Evolutionary conservation across 2,113 vertebrate species (phyloP).

Genomic region (Mustela nigripes): DNA sequence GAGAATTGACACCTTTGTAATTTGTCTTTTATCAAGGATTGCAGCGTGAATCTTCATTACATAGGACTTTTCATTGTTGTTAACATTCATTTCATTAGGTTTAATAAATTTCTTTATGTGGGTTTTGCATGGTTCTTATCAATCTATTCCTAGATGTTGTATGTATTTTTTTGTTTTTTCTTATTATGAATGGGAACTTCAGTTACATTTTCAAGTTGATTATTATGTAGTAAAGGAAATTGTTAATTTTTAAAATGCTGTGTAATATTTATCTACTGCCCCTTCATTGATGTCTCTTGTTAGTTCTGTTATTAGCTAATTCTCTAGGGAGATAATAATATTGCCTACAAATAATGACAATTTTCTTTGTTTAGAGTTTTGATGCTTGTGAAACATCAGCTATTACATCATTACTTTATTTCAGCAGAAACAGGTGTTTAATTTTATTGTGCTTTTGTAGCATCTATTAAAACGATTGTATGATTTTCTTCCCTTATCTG

Average conservation of each 20-base stretch:
- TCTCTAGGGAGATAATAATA: neutral
- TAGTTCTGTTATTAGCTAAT: neutral
- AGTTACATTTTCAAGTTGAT: neutral
- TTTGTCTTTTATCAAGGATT: neutral
- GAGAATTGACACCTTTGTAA: neutral
- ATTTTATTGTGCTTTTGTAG: neutral
- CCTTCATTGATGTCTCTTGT: neutral
- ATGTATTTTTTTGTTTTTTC: neutral
- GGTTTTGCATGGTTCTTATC: neutral
- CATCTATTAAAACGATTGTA: neutral
- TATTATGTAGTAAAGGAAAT: neutral
- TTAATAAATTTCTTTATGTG: neutral
- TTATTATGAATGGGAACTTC: neutral
- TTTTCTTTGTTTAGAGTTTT: constrained; percentile 24
- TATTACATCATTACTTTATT: neutral
- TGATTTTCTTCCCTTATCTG: constrained; percentile 9
- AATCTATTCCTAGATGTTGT: neutral
- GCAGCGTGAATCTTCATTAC: neutral
- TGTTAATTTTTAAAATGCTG: neutral
- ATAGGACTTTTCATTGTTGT: neutral
- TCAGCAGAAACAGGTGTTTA: neutral
- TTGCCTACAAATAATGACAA: neutral
- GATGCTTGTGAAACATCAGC: neutral
- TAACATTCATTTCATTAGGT: neutral
- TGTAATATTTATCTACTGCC: neutral